Evolutionary conservation across 2,888 invertebrate genomes (phyloP), one percentile per base, ranked within the genome.

Genomic region (Meiosimyza decipiens): DNA sequence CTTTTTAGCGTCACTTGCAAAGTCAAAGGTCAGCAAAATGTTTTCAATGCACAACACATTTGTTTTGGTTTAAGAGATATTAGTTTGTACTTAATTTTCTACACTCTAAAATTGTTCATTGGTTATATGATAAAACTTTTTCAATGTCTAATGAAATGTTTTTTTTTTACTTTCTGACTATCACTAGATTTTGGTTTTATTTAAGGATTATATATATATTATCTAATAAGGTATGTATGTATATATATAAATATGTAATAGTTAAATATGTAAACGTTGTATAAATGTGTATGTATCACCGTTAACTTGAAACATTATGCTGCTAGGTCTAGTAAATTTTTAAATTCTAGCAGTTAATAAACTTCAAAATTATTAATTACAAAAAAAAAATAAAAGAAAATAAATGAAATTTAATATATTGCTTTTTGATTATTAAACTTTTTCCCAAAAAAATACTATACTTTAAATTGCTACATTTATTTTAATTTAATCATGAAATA

Each of bases 401-500:
- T 11, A n/a, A 12, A 13, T 28, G 22, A 49, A 15, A 15, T 6
- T 33, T n/a, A 16, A 62, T 15, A 7, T 60, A 47, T 55, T 54
- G 33, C 15, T 66, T 66, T 33, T 16, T 7, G 9, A 12, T 16
- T 51, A 16, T 54, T 22, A 28, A 12, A 16, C 16, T 55, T 55
- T n/a, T n/a, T 57, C 22, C 16, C 6, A 40, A 28, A 57, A 28
- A 28, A 2, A 28, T 28, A 28, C 3, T 1, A 57, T 18, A 28
- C 6, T 16, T 49, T 62, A 72, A 67, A 74, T 57, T 51, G 63
- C 15, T 69, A 18, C 28, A 62, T n/a, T n/a, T n/a, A 55, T 72
- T 60, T 62, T 71, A 18, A 47, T 72, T 62, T 55, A 50, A 59
- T 80, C 78, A 77, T 82, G 82, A 84, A 84, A 84, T 83, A 82